Percentiles rank a stretch among this genome's conserved stretches.
phyloP scores from a whole-genome alignment of 2,797 vertebrate genomes.

The Oryzias sinensis region DNA sequence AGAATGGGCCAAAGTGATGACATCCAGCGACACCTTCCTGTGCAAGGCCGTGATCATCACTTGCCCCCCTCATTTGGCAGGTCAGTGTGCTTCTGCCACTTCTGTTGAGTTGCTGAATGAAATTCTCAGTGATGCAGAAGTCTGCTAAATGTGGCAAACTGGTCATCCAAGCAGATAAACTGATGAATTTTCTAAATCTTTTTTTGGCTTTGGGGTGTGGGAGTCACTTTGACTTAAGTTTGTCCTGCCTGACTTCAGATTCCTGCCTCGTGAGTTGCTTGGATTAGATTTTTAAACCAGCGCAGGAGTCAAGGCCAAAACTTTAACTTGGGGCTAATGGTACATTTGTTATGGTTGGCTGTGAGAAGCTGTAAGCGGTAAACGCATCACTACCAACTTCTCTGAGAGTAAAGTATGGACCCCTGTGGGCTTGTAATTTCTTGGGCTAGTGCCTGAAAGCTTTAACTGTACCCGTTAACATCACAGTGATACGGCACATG shows the following conservation, averaged over 20 bases:
- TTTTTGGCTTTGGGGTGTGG: conserved; percentile 21
- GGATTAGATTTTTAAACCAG: conserved; percentile 26
- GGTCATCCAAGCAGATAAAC: conserved; percentile 42
- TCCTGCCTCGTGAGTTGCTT: conserved; percentile 16
- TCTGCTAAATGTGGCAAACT: conserved; percentile 42
- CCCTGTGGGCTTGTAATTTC: conserved; percentile 6
- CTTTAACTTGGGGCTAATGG: conserved; percentile 31
- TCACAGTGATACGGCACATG: conserved; percentile 2
- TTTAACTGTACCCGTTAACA: conserved; percentile 9
- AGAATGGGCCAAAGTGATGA: conserved; percentile 69
- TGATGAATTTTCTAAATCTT: conserved; percentile 35
- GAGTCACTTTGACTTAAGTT: conserved; percentile 26
- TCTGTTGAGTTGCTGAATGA: conserved; percentile 45
- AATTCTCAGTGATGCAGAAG: conserved; percentile 58
- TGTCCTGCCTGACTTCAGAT: conserved; percentile 14
- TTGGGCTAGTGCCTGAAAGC: conserved; percentile 7
- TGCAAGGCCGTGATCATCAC: conserved; percentile 76
- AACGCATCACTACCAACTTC: conserved; percentile 37
- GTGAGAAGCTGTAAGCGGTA: conserved; percentile 45
- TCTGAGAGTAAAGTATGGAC: conserved; percentile 9
- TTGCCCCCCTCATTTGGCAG: conserved; percentile 79
- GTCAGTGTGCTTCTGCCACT: conserved; percentile 66
- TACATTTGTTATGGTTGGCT: conserved; percentile 16
- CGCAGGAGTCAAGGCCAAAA: conserved; percentile 24
- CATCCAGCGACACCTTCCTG: conserved; percentile 52